Percentiles rank a stretch among this genome's conserved stretches.
phyloP scores from a whole-genome alignment of 1,140 invertebrate species.

The Magallana ariakensis region DNA sequence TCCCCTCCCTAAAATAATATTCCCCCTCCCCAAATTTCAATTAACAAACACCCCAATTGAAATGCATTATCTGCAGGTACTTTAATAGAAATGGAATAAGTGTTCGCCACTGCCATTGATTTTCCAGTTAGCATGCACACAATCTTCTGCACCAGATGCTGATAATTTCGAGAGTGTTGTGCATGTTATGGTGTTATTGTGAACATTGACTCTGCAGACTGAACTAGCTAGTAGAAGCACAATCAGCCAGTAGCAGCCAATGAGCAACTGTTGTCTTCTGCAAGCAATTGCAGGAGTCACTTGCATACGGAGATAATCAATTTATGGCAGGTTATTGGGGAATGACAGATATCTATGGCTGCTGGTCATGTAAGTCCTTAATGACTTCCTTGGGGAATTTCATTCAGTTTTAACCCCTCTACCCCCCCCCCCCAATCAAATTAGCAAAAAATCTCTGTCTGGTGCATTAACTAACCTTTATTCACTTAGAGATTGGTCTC shows the following conservation, averaged over 20 bases:
- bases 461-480: neutral
- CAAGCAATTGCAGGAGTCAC: neutral
- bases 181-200: neutral
- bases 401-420: neutral
- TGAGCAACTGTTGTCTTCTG: slow-evolving; percentile 4
- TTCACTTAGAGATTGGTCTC: neutral
- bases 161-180: neutral
- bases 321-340: slow-evolving; percentile 5
- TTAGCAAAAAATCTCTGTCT: neutral
- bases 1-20: too few species aligned
- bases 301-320: slow-evolving; percentile 26
- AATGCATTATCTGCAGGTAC: too few species aligned
- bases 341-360: neutral
- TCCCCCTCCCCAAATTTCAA: too few species aligned
- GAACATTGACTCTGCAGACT: neutral
- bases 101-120: too few species aligned
- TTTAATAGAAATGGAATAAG: too few species aligned
- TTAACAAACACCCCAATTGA: too few species aligned
- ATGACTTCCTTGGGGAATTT: slow-evolving; percentile 23
- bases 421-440: neutral
- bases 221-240: too few species aligned
- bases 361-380: neutral
- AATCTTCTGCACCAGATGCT: too few species aligned
- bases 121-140: neutral
- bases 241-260: neutral